Conservation (phyloP, 2,113 vertebrate species). For the Grantiella picta region DNA sequence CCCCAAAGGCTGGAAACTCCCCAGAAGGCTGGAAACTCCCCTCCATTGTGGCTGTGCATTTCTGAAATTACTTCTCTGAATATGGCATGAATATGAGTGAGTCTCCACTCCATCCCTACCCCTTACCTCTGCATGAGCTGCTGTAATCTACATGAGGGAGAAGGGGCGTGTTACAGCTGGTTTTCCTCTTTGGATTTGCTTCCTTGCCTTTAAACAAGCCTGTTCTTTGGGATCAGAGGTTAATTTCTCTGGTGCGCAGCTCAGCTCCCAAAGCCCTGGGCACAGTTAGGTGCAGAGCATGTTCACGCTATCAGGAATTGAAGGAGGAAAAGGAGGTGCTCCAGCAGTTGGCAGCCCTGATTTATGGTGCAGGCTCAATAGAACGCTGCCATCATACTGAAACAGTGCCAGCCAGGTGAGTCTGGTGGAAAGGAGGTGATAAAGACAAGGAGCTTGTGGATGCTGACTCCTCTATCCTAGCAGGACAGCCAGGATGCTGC, state of each 20-base stretch:
- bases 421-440: neutral
- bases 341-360: neutral
- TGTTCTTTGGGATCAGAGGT: neutral
- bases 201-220: neutral
- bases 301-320: neutral
- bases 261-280: neutral
- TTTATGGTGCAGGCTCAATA: neutral
- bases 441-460: neutral
- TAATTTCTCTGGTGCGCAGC: neutral
- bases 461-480: neutral
- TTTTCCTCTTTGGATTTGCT: neutral
- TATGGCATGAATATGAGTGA: neutral
- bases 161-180: neutral
- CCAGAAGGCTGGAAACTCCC: neutral
- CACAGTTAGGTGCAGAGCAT: neutral
- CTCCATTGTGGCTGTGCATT: neutral
- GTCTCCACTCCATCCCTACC: neutral
- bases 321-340: neutral
- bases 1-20: neutral
- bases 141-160: neutral
- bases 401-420: neutral
- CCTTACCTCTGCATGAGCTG: neutral
- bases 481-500: neutral
- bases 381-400: neutral
- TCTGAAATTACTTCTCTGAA: neutral